These are phyloP conservation scores for Magallana nippona DNA, from an alignment of 2,888 invertebrate species.

Conservation along the genomic window DNA sequence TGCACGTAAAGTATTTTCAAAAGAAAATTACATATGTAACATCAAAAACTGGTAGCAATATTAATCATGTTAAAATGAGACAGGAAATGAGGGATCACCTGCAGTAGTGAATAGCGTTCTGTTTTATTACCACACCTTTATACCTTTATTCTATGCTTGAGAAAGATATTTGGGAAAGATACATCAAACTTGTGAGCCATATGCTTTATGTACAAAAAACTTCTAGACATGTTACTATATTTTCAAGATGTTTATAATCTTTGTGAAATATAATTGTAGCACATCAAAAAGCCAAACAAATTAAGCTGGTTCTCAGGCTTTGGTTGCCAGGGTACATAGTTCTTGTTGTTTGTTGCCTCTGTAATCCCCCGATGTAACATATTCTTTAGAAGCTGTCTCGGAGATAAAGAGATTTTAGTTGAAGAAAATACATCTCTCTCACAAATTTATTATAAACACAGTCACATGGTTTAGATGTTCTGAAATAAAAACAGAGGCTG, in stretches of 20 bases:
- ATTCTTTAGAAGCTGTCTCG: conserved; percentile 16
- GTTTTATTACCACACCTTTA: conserved; percentile 16
- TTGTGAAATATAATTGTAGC: conserved; percentile 17
- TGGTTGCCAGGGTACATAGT: conserved; percentile 16
- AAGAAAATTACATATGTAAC: conserved; percentile 25
- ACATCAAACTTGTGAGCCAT: conserved; percentile 16
- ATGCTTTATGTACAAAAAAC: conserved; percentile 25
- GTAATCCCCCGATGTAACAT: neutral
- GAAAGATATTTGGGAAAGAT: neutral
- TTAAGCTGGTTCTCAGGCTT: neutral
- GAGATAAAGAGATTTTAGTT: neutral
- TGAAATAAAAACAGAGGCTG: neutral
- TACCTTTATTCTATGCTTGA: neutral
- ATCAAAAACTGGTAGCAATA: conserved; percentile 6
- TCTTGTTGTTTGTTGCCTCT: neutral
- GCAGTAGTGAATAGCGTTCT: neutral
- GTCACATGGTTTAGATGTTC: conserved; percentile 4
- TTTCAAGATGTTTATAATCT: conserved; percentile 35
- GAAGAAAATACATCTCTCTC: neutral
- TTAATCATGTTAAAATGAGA: conserved; percentile 7
- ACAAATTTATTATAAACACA: conserved; percentile 12
- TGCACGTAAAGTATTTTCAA: neutral
- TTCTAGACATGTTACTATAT: conserved; percentile 11
- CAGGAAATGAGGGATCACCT: conserved; percentile 17
- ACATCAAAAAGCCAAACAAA: conserved; percentile 33